A percentile compares a stretch with the other conserved stretches of the same genome.
These are phyloP conservation scores for Branchinecta lindahli DNA, from an alignment of 1,140 invertebrate species.

Conservation along the genomic window DNA sequence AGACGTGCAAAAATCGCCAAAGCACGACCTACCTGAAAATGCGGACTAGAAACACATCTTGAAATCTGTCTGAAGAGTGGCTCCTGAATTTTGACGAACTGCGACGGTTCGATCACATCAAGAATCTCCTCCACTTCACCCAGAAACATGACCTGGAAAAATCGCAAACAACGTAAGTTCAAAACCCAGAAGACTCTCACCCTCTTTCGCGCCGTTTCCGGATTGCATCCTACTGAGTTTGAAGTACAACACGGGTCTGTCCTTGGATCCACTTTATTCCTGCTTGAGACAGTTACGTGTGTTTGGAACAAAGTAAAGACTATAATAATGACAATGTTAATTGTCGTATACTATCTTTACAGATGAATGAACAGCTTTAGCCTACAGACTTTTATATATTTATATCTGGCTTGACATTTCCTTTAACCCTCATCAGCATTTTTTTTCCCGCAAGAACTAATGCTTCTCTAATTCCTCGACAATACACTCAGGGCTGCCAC, in stretches of 20 bases:
- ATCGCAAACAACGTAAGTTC: constrained; percentile 14
- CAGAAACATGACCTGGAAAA: constrained; percentile 75
- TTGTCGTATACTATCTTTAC: too few relatives aligned
- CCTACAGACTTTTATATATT: too few relatives aligned
- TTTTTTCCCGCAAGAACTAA: too few relatives aligned
- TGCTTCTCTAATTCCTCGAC: too few relatives aligned
- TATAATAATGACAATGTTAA: too few relatives aligned
- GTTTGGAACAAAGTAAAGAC: too few relatives aligned
- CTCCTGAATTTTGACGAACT: constrained; percentile 96
- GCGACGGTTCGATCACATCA: constrained; percentile 94
- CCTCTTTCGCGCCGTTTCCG: not conserved
- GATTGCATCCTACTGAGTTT: not conserved
- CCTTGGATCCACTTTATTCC: not conserved
- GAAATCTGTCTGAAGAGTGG: constrained; percentile 92
- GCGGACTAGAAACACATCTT: constrained; percentile 94
- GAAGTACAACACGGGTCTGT: not conserved
- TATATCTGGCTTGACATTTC: too few relatives aligned
- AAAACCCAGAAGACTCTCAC: constrained; percentile 5
- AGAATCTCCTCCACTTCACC: constrained; percentile 95
- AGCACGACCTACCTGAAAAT: constrained; percentile 52
- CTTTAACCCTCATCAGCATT: too few relatives aligned
- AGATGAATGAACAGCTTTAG: too few relatives aligned
- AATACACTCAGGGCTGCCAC: too few relatives aligned
- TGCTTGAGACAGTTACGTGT: not conserved
- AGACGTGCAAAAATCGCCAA: not conserved